Conservation (phyloP, 2,113 vertebrate genomes). For the Cairina moschata region DNA sequence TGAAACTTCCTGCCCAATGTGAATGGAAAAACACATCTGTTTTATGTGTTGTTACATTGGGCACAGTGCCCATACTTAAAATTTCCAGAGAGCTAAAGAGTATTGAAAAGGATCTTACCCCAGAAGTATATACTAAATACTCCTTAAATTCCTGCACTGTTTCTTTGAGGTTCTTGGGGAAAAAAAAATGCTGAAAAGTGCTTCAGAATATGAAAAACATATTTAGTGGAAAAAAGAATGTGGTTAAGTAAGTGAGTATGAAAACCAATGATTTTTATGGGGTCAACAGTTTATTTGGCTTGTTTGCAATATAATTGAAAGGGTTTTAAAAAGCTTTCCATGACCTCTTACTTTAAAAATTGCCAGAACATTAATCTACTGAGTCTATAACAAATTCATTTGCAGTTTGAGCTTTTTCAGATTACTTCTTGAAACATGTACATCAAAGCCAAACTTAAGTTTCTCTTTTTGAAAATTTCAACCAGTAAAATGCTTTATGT, state of each 20-base stretch:
- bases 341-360: slow-evolving; percentile 48
- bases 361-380: not conserved
- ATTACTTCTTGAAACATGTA: not conserved
- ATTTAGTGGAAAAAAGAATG: slow-evolving; percentile 46
- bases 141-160: slow-evolving; percentile 51
- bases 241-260: slow-evolving; percentile 26
- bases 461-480: not conserved
- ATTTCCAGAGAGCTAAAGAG: slow-evolving; percentile 71
- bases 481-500: not conserved
- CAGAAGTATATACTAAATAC: slow-evolving; percentile 45
- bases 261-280: slow-evolving; percentile 22
- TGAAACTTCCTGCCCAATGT: slow-evolving; percentile 73
- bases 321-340: slow-evolving; percentile 12
- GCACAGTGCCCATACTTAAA: slow-evolving; percentile 72
- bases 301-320: slow-evolving; percentile 50
- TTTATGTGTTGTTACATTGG: slow-evolving; percentile 78
- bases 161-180: slow-evolving; percentile 44
- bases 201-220: slow-evolving; percentile 50
- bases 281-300: slow-evolving; percentile 53
- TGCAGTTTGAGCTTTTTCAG: slow-evolving; percentile 33
- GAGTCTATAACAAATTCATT: slow-evolving; percentile 23
- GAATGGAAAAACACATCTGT: slow-evolving; percentile 80
- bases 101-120: slow-evolving; percentile 62
- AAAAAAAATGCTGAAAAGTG: slow-evolving; percentile 25
- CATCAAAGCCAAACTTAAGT: not conserved